Conservation (phyloP, 1,140 invertebrate species). For the Sarcophaga bullata region DNA sequence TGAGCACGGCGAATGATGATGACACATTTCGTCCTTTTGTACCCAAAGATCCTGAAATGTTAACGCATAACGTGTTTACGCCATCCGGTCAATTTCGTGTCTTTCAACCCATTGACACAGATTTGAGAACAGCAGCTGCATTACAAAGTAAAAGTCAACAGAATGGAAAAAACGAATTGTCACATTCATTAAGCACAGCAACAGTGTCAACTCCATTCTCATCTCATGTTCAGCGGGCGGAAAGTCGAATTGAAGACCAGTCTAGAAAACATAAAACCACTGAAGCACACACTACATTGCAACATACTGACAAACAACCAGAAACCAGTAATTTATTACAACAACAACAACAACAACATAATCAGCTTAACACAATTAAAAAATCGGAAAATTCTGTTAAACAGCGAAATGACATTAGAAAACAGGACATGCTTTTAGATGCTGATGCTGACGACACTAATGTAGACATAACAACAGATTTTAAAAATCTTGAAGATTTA, state of each 20-base stretch:
- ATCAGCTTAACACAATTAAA: not conserved
- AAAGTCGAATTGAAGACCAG: not conserved
- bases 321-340: not conserved
- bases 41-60: slow-evolving; percentile 59
- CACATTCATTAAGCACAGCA: not conserved
- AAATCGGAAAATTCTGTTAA: not conserved
- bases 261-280: not conserved
- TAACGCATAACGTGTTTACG: slow-evolving; percentile 62
- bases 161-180: slow-evolving; percentile 5
- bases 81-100: slow-evolving; percentile 61
- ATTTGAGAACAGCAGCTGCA: slow-evolving; percentile 53
- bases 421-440: not conserved
- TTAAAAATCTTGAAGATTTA: slow-evolving; percentile 55
- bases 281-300: not conserved
- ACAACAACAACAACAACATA: not conserved
- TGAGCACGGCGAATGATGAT: slow-evolving; percentile 46
- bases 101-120: slow-evolving; percentile 57
- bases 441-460: not conserved
- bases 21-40: slow-evolving; percentile 59
- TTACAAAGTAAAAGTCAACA: slow-evolving; percentile 40
- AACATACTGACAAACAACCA: not conserved
- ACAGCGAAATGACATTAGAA: not conserved
- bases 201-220: not conserved
- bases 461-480: slow-evolving; percentile 43
- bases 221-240: not conserved